These are phyloP conservation scores for Melieria omissa DNA, from an alignment of 2,888 invertebrate species.

Conservation along the genomic window DNA sequence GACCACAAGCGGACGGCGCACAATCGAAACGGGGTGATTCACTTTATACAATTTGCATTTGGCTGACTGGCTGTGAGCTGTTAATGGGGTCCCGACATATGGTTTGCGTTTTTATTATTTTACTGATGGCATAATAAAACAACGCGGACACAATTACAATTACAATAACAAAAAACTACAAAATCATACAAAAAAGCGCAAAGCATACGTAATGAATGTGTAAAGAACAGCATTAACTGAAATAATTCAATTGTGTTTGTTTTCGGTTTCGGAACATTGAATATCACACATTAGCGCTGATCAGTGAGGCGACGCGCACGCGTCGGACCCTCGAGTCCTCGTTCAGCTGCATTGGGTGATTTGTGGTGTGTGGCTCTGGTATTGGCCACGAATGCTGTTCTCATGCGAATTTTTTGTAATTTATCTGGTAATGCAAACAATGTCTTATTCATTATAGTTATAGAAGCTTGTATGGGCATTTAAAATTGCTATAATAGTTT, in stretches of 20 bases:
- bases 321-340: too few relatives aligned
- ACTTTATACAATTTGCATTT: slow-evolving; percentile 52
- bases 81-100: slow-evolving; percentile 2
- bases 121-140: slow-evolving; percentile 22
- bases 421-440: too few relatives aligned
- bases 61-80: slow-evolving; percentile 5
- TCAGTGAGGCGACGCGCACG: too few relatives aligned
- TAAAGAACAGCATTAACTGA: slow-evolving; percentile 36
- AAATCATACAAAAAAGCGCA: slow-evolving; percentile 10
- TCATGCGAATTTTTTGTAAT: too few relatives aligned
- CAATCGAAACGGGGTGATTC: slow-evolving; percentile 33
- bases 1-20: neutral
- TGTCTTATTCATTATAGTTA: too few relatives aligned
- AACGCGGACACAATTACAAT: slow-evolving; percentile 6
- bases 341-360: too few relatives aligned
- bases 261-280: slow-evolving; percentile 59
- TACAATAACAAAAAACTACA: neutral
- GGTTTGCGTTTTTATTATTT: slow-evolving; percentile 11
- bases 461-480: too few relatives aligned
- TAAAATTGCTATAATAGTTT: too few relatives aligned
- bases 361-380: too few relatives aligned
- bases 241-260: slow-evolving; percentile 50
- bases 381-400: too few relatives aligned
- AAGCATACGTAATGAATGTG: slow-evolving; percentile 23
- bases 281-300: slow-evolving; percentile 58